Base-by-base conservation (phyloP, 2,888 invertebrate genomes). In the Diarsia mendica region DNA sequence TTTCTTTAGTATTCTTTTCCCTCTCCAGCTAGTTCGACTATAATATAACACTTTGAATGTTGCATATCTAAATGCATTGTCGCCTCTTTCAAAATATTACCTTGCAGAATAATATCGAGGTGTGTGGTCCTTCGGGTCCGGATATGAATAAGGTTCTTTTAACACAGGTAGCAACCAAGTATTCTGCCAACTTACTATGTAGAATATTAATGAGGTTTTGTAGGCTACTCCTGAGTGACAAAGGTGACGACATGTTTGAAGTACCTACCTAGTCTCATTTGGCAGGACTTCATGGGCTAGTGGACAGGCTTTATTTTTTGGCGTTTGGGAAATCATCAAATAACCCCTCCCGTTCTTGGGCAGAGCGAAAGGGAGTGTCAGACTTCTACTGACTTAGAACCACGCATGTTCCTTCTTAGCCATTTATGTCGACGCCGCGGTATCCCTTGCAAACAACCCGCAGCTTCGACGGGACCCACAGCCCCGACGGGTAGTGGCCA, bases 81-180 rank as follows among this genome's bases (percentile, higher is more conserved):
- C 53, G 33, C 6, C 18, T 18, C 0, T 74, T 15, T n/a, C 8
- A 28, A 39, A 51, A 46, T 3, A 48, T 13, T 15, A 33, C 1
- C 9, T 48, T 58, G 15, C 61, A 63, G 9, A 51, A 58, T 15
- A 63, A 44, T 44, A 78, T 64, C 71, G 39, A 23, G 20, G 55
- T 72, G 65, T 79, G 72, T 60, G 65, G 72, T 79, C 55, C 23
- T 44, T 67, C 39, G 11, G 20, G 11, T 33, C 15, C 51, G 69
- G 33, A 53, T 61, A 78, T 76, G 46, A 77, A 39, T 67, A 61
- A 78, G 68, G 46, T 46, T 68, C 33, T 77, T 77, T 51, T 67
- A 6, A 13, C 1, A 67, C 23, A 51, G 44, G 33, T 67, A 77
- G 49, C 48, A 44, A 58, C 13, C 15, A 28, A 51, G 33, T 33